A percentile compares a stretch with the other conserved stretches of the same genome.
phyloP scores from a whole-genome alignment of 2,113 vertebrate genomes.

The Motacilla tschutschensis region DNA sequence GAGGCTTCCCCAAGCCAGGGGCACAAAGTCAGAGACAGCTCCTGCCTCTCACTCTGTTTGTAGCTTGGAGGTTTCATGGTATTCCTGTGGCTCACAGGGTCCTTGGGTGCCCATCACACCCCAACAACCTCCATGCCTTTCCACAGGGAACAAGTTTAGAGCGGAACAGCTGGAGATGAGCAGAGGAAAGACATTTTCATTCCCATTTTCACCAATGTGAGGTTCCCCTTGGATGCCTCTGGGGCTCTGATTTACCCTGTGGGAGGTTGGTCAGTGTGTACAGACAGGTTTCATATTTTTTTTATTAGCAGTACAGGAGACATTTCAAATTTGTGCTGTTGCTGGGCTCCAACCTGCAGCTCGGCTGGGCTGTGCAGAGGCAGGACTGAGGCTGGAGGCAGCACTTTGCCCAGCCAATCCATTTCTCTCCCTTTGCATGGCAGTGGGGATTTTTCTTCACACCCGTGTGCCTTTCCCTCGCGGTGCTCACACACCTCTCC shows the following conservation, averaged over 20 bases:
- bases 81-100: fast-evolving
- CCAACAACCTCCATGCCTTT: background rate
- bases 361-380: background rate
- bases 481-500: slow-evolving; percentile 39
- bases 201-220: background rate
- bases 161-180: background rate
- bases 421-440: background rate
- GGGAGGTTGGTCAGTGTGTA: background rate
- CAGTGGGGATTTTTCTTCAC: background rate
- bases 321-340: background rate
- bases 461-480: background rate
- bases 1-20: background rate
- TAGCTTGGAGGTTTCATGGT: background rate
- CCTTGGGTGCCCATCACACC: background rate
- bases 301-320: background rate
- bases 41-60: background rate
- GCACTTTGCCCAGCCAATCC: background rate
- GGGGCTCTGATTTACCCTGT: background rate
- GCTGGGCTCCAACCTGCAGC: background rate
- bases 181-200: background rate
- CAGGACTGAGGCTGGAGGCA: background rate
- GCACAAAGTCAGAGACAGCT: background rate
- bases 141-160: no score
- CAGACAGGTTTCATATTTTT: background rate
- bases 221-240: background rate